Evolutionary conservation across 2,797 vertebrate genomes (phyloP), one percentile per base, ranked within the genome.

Genomic region (Gymnothorax reevesii): DNA sequence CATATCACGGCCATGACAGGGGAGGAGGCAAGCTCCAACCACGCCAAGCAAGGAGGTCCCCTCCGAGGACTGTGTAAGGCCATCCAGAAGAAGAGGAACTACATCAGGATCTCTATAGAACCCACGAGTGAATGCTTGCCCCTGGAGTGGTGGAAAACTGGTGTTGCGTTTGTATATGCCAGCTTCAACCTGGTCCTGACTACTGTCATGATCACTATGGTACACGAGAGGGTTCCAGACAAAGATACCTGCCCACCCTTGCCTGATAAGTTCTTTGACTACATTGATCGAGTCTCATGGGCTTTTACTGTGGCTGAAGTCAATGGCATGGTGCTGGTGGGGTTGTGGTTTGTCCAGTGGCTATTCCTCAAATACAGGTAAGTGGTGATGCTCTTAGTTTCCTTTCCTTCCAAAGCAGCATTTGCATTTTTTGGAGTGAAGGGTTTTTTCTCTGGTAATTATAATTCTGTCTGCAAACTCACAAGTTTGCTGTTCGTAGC

Each of bases 211-310:
- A 99, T 99, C 93, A 98, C 98, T 8, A 91, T 99, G 7, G 97
- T 99, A 49, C 97, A 99, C 12, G 98, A 99, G 92, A 93, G 98
- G 87, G 98, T 99, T 4, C 98, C 98, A 22, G 97, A 98, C 91
- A 98, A 98, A 92, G 96, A 97, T 12, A 90, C 96, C 64, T 98
- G 94, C 92, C 98, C 98, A 85, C 98, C 98, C 0, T 96, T 99
- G 90, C 98, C 98, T 0, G 98, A 99, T 92, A 99, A 99, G 93
- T 99, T 99, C 93, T 99, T 99, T 82, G 98, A 99, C 94, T 98
- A 98, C 83, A 89, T 99, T 87, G 96, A 97, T 89, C 96, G 97
- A 0, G 94, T 97, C 55, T 93, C 96, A 1, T 99, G 98, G 98
- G 98, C 98, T 33, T 99, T 99, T 95, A 97, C 96, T 89, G 95